Base-by-base conservation (phyloP, 2,888 invertebrate genomes). In the Meghimatium bilineatum region DNA sequence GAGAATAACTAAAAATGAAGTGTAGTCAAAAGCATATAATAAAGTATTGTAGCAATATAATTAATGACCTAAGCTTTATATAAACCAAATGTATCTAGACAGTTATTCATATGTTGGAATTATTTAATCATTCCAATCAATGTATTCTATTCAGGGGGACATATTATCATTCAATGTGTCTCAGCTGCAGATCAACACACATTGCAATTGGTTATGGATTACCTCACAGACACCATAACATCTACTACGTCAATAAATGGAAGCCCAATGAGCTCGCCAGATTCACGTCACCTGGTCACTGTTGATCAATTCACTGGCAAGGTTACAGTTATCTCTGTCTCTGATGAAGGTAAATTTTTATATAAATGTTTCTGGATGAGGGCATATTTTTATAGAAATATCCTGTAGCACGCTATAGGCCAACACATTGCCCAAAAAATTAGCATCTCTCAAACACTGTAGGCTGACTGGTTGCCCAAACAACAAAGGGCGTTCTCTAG, bases 251-350 rank as follows among this genome's bases (percentile, higher is more conserved):
- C 90, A 29, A 74, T 91, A 36, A 77, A 87, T 38, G 92, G 92
- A 10, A 87, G 85, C 79, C 96, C 96, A 0, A 95, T 95, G 89
- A 95, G 96, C 71, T 95, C 96, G 10, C 96, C 96, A 0, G 96
- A 96, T 93, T 96, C 96, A 52, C 94, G 96, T 85, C 95, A 95
- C 90, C 94, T 96, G 78, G 95, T 96, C 80, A 96, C 96, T 17
- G 94, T 96, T 66, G 95, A 95, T 87, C 94, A 95, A 86, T 94
- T 89, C 23, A 87, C 89, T 5, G 91, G 92, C n/a, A 95, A 96
- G 1, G 95, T 96, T 36, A 94, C 96, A 32, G 95, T 95, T 38
- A 95, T 95, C 86, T 95, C 95, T 90, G 94, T 95, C 1, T 95
- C 94, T 76, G 94, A 96, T 78, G 94, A 95, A 85, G 96, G 96